Conservation (phyloP, 2,888 invertebrate genomes). For the Phymatocera aterrima region DNA sequence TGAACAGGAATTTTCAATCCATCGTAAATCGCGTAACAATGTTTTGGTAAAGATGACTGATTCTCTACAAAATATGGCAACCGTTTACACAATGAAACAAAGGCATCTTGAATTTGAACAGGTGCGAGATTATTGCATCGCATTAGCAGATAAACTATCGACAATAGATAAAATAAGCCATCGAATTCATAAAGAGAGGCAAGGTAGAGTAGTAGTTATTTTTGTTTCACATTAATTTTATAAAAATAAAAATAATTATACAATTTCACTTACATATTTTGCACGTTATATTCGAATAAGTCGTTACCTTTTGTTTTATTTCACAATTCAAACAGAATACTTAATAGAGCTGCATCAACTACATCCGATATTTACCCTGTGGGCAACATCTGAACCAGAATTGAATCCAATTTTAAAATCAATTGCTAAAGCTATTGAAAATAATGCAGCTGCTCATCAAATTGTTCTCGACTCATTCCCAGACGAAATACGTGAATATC, state of each 20-base stretch:
- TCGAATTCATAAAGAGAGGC: conserved; percentile 81
- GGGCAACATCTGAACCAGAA: conserved; percentile 79
- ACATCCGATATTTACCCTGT: conserved; percentile 80
- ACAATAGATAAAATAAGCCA: conserved; percentile 81
- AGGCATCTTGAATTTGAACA: conserved; percentile 80
- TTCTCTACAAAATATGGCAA: conserved; percentile 78
- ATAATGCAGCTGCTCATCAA: conserved; percentile 76
- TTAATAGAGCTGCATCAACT: conserved; percentile 78
- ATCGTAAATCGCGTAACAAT: conserved; percentile 79
- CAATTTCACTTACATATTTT: too few species aligned
- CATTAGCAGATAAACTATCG: conserved; percentile 79
- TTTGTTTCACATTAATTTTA: conserved; percentile 44
- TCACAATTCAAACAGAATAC: too few species aligned
- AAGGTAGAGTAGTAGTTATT: conserved; percentile 70
- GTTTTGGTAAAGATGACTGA: conserved; percentile 78
- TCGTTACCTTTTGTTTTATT: too few species aligned
- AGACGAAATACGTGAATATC: conserved; percentile 79
- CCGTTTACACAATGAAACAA: conserved; percentile 77
- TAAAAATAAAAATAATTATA: too few species aligned
- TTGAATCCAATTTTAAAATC: conserved; percentile 74
- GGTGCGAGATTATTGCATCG: conserved; percentile 79
- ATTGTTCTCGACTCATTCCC: conserved; percentile 74
- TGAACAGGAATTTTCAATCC: conserved; percentile 79
- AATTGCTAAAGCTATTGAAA: conserved; percentile 76
- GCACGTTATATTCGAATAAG: too few species aligned